phyloP scores from a whole-genome alignment of 2,113 vertebrate genomes.

The Hemiscyllium ocellatum region DNA sequence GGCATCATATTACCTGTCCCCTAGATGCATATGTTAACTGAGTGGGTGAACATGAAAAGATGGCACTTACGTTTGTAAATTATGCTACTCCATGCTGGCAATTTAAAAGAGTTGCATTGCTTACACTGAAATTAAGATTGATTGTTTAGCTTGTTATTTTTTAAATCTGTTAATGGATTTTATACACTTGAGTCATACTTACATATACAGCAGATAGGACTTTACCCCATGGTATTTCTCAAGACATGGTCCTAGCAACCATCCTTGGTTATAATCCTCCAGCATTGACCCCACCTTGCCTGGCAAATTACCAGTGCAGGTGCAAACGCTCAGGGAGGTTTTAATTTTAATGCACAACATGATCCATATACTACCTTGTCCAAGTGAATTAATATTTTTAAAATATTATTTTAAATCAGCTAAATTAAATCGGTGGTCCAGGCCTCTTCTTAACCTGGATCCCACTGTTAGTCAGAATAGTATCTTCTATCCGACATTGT shows the following conservation, averaged over 20 bases:
- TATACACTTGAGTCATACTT: neutral
- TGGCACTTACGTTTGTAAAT: neutral
- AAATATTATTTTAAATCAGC: neutral
- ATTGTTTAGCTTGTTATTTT: neutral
- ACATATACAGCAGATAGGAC: neutral
- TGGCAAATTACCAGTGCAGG: neutral
- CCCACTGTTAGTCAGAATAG: neutral
- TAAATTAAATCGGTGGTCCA: neutral
- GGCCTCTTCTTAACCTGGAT: neutral
- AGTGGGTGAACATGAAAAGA: neutral
- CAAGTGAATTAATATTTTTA: neutral
- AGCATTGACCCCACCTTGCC: neutral
- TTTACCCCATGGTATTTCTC: neutral
- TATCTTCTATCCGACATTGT: neutral
- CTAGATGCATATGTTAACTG: neutral
- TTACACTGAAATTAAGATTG: neutral
- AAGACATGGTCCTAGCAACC: neutral
- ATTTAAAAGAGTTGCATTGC: neutral
- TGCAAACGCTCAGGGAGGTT: neutral
- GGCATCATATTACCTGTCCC: neutral
- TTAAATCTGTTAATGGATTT: neutral
- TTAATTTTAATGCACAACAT: neutral
- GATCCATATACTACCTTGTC: neutral
- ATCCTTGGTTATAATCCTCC: neutral
- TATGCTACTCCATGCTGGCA: neutral